Evolutionary conservation across 2,888 invertebrate genomes (phyloP).

Genomic region (Cremastinae sp.): DNA sequence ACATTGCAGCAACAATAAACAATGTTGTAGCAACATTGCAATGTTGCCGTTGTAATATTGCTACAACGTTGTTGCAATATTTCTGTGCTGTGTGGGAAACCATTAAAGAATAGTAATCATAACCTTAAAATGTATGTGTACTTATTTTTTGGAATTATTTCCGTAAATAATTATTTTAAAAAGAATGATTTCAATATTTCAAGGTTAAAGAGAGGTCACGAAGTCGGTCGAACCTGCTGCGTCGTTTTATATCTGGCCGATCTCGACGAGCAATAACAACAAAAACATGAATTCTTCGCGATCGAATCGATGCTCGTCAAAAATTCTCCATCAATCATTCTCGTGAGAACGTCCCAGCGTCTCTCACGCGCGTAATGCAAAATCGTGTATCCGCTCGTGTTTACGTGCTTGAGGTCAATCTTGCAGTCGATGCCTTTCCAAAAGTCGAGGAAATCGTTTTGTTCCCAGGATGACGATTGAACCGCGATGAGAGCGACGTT

Average conservation of each 20-base stretch:
- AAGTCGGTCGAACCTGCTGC: constrained; percentile 17
- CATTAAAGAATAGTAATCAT: background rate
- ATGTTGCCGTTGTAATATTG: too few species aligned
- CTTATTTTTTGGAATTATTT: too few species aligned
- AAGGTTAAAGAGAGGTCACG: background rate
- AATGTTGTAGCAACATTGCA: too few species aligned
- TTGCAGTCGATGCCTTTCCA: constrained; percentile 73
- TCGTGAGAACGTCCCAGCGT: constrained; percentile 77
- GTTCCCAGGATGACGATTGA: constrained; percentile 78
- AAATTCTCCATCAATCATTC: constrained; percentile 65
- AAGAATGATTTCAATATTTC: background rate
- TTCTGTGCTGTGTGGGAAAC: too few species aligned
- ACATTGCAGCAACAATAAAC: too few species aligned
- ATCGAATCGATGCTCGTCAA: constrained; percentile 14
- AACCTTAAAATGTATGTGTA: too few species aligned
- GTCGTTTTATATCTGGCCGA: constrained; percentile 26
- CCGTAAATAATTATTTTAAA: too few species aligned
- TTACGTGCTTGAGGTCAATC: constrained; percentile 75
- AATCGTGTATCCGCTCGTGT: constrained; percentile 77
- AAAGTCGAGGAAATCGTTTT: constrained; percentile 76
- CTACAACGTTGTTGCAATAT: too few species aligned
- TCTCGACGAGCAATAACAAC: constrained; percentile 42
- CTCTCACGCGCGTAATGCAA: constrained; percentile 78
- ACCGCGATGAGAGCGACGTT: constrained; percentile 76
- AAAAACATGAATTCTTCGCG: constrained; percentile 35